phyloP scores from a whole-genome alignment of 2,797 vertebrate genomes.

The Pipistrellus pipistrellus region DNA sequence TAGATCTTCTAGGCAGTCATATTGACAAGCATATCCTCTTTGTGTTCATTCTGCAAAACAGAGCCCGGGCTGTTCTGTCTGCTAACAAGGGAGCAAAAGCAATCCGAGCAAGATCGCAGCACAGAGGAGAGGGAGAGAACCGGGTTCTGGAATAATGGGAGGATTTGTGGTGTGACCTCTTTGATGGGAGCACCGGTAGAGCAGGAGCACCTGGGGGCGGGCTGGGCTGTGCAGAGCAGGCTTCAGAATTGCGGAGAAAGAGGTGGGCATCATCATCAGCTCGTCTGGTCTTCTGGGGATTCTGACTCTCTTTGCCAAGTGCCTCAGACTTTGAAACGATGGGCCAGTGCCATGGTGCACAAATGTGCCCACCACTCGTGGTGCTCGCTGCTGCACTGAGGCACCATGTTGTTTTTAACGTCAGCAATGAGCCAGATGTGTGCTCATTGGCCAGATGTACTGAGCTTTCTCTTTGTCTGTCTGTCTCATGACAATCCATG shows the following conservation, averaged over 20 bases:
- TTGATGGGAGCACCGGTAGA: neutral
- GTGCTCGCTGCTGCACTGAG: slow-evolving; percentile 76
- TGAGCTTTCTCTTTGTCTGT: neutral
- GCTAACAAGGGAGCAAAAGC: slow-evolving; percentile 68
- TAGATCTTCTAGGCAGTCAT: slow-evolving; percentile 76
- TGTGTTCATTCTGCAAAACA: slow-evolving; percentile 12
- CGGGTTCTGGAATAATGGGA: neutral
- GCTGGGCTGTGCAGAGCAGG: rapidly evolving
- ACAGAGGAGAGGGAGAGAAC: slow-evolving; percentile 34
- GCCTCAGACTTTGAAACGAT: neutral
- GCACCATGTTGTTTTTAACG: slow-evolving; percentile 71
- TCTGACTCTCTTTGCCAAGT: rapidly evolving
- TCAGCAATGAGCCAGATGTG: slow-evolving; percentile 77
- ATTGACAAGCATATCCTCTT: slow-evolving; percentile 70
- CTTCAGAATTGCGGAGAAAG: rapidly evolving
- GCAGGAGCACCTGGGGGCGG: rapidly evolving
- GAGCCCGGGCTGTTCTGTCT: slow-evolving; percentile 4
- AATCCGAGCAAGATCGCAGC: slow-evolving; percentile 51
- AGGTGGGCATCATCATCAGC: too few relatives aligned
- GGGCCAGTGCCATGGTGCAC: neutral
- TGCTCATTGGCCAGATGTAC: slow-evolving; percentile 65
- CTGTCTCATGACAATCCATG: neutral
- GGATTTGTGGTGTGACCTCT: neutral
- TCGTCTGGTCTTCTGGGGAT: neutral
- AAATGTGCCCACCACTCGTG: slow-evolving; percentile 64